Base-by-base conservation (phyloP, 2,113 vertebrate genomes). In the Acinonyx jubatus region DNA sequence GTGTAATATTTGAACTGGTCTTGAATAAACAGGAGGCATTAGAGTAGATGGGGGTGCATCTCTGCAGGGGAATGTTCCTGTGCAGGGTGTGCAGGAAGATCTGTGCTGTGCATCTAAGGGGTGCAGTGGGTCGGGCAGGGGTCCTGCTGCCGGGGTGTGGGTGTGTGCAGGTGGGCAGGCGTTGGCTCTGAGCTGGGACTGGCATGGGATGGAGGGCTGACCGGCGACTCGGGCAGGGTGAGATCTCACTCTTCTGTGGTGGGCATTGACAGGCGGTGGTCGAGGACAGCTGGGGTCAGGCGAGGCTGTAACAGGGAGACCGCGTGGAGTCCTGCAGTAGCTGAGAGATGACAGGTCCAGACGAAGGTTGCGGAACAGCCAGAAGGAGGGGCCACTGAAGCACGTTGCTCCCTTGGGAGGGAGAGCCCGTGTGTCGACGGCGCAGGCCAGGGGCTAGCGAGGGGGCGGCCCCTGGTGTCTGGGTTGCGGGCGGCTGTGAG, bases 101-200 rank as follows among this genome's bases (percentile, higher is more conserved):
- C n/a, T 6, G 1, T 31, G 36, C 0, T 0, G 33, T 52, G 45
- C 12, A 3, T 23, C 36, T 69, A 21, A 38, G 33, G 55, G 48
- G 25, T 50, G 15, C 0, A 1, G 6, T 9, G 45, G 48, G 71
- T 13, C 27, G 4, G 14, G 13, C 15, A 15, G 89, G 89, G 61
- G 41, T 50, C 74, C 9, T 9, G 27, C 52, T 66, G 14, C 63
- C 3, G 33, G 7, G 13, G 3, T 6, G 5, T 23, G 57, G 21
- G 57, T 23, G 57, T 1, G 71, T 13, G 18, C 36, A 25, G 10
- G 38, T 48, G 5, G 21, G 23, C 52, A 2, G 7, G 27, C 36
- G 38, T 66, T 8, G 16, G 23, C 19, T 21, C 61, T 6, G 38
- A 52, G 1, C 50, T 18, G 11, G 36, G 11, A 12, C 66, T 29